phyloP scores from a whole-genome alignment of 1,140 invertebrate genomes.

The Bombus polaris region DNA sequence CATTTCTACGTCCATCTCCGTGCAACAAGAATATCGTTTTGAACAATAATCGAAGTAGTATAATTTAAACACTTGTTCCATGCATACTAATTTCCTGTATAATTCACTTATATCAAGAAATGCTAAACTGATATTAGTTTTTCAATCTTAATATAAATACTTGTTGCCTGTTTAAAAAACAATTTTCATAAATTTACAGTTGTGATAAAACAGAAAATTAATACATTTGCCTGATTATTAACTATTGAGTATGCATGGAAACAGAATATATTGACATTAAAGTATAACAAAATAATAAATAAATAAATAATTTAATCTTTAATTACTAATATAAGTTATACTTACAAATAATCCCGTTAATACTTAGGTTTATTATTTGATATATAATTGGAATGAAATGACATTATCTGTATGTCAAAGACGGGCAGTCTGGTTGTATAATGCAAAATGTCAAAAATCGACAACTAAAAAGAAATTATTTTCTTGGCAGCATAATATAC shows the following conservation, averaged over 20 bases:
- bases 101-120: not conserved
- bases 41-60: slow-evolving; percentile 44
- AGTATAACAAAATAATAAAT: slow-evolving; percentile 60
- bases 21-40: slow-evolving; percentile 43
- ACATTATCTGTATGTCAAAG: slow-evolving; percentile 53
- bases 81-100: slow-evolving; percentile 42
- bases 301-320: slow-evolving; percentile 54
- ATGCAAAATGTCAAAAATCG: slow-evolving; percentile 57
- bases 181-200: not conserved
- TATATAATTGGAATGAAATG: slow-evolving; percentile 66
- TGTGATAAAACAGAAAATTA: not conserved
- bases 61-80: slow-evolving; percentile 48
- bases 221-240: slow-evolving; percentile 18
- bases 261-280: slow-evolving; percentile 52
- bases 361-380: slow-evolving; percentile 59
- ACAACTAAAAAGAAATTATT: slow-evolving; percentile 58
- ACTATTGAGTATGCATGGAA: slow-evolving; percentile 51
- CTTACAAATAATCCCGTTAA: slow-evolving; percentile 61
- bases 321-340: slow-evolving; percentile 58
- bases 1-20: slow-evolving; percentile 50
- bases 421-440: slow-evolving; percentile 61
- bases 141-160: not conserved
- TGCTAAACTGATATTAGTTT: slow-evolving; percentile 28
- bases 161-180: not conserved
- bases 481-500: slow-evolving; percentile 72